Conservation (phyloP, 2,888 invertebrate genomes). For the Cinara cedri region DNA sequence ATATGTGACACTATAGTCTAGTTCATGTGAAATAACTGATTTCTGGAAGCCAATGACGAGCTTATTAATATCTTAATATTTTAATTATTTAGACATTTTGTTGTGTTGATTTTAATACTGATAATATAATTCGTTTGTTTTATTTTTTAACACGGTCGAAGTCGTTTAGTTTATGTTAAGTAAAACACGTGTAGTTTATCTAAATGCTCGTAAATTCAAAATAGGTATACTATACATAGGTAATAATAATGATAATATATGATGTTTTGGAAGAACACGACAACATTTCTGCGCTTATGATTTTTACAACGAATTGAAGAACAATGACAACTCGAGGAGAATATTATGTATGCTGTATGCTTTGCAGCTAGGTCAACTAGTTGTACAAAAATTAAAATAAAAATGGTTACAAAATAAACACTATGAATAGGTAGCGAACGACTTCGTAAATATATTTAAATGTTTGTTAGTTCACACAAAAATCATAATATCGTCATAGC, state of each 20-base stretch:
- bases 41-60: no score
- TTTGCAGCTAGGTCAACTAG: neutral
- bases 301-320: neutral
- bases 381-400: neutral
- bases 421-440: neutral
- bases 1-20: no score
- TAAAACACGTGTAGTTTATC: neutral
- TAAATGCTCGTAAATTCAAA: neutral
- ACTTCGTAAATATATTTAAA: neutral
- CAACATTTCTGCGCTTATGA: neutral
- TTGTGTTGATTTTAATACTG: no score
- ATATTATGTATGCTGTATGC: neutral
- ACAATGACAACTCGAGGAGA: neutral
- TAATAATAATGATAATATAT: no score
- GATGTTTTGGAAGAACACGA: neutral
- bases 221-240: neutral
- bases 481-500: neutral
- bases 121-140: no score
- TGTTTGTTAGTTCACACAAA: neutral
- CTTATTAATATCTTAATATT: no score
- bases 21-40: no score
- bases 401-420: constrained; percentile 12
- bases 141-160: no score
- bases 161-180: no score
- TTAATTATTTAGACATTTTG: no score